These are phyloP conservation scores for Watsonalla cultraria DNA, from an alignment of 2,888 invertebrate genomes.

Conservation along the genomic window DNA sequence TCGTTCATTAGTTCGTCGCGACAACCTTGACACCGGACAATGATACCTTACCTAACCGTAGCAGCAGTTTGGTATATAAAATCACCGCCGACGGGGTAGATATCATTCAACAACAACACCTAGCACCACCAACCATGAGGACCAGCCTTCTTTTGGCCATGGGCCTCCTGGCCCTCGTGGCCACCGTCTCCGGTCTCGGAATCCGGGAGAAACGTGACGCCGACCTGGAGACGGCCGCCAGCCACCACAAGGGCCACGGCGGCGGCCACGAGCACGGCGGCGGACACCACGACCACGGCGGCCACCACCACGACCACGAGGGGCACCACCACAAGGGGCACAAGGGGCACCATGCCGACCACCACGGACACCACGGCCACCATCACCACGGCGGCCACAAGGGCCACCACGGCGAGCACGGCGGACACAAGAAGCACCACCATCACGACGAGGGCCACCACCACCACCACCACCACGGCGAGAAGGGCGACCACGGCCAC, in stretches of 20 bases:
- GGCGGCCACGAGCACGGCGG: slow-evolving; percentile 59
- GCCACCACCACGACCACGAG: slow-evolving; percentile 71
- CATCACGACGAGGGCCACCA: slow-evolving; percentile 76
- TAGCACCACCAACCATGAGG: slow-evolving; percentile 17
- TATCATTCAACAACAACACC: slow-evolving; percentile 17
- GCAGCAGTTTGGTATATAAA: slow-evolving; percentile 19
- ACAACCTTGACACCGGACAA: slow-evolving; percentile 12
- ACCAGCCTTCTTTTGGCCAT: slow-evolving; percentile 12
- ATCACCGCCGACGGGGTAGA: slow-evolving; percentile 15
- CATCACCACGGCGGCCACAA: slow-evolving; percentile 77
- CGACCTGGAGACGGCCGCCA: slow-evolving; percentile 59
- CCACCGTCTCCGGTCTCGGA: slow-evolving; percentile 53
- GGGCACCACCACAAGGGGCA: slow-evolving; percentile 81
- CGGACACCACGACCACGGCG: slow-evolving; percentile 74
- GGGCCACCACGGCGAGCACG: slow-evolving; percentile 67
- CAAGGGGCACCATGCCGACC: slow-evolving; percentile 75
- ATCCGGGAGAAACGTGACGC: slow-evolving; percentile 40
- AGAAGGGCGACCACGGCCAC: slow-evolving; percentile 70
- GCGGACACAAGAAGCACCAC: slow-evolving; percentile 73
- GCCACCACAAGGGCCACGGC: slow-evolving; percentile 37
- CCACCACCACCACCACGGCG: slow-evolving; percentile 69
- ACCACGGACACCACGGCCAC: slow-evolving; percentile 80
- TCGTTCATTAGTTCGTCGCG: slow-evolving; percentile 4
- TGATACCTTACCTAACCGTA: slow-evolving; percentile 11
- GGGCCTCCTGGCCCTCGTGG: slow-evolving; percentile 46